These are phyloP conservation scores for Puffinus mauretanicus DNA, from an alignment of 2,113 vertebrate species.

Conservation along the genomic window DNA sequence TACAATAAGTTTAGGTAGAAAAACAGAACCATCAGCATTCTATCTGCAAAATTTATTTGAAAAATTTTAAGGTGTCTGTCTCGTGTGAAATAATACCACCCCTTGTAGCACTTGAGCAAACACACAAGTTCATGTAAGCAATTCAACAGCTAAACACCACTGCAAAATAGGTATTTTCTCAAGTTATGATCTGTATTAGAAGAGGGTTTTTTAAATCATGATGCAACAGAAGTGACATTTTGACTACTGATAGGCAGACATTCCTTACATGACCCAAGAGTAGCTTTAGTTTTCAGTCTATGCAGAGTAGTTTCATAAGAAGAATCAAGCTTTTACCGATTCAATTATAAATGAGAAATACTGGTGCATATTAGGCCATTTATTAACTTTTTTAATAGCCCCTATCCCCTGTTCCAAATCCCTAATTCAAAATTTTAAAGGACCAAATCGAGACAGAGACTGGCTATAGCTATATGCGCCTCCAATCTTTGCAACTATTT, in stretches of 20 bases:
- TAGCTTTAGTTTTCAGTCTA: neutral
- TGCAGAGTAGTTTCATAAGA: neutral
- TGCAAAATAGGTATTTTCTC: neutral
- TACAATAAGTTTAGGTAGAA: neutral
- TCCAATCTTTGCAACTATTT: neutral
- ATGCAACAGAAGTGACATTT: neutral
- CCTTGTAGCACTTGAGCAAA: accelerated
- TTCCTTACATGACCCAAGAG: neutral
- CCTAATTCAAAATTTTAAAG: neutral
- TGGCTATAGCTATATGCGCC: neutral
- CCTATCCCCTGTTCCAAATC: neutral
- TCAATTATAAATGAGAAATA: neutral
- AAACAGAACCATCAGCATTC: neutral
- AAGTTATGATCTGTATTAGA: neutral
- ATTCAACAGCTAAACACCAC: neutral
- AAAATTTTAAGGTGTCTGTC: neutral
- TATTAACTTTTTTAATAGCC: neutral
- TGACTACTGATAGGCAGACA: neutral
- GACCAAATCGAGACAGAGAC: neutral
- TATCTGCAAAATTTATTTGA: neutral
- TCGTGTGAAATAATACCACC: neutral
- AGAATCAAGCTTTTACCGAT: neutral
- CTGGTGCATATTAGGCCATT: neutral
- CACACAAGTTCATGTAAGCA: neutral
- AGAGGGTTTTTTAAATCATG: neutral